Evolutionary conservation across 1,140 invertebrate species (phyloP), one percentile per base, ranked within the genome.

Genomic region (Laodelphax striatellus): DNA sequence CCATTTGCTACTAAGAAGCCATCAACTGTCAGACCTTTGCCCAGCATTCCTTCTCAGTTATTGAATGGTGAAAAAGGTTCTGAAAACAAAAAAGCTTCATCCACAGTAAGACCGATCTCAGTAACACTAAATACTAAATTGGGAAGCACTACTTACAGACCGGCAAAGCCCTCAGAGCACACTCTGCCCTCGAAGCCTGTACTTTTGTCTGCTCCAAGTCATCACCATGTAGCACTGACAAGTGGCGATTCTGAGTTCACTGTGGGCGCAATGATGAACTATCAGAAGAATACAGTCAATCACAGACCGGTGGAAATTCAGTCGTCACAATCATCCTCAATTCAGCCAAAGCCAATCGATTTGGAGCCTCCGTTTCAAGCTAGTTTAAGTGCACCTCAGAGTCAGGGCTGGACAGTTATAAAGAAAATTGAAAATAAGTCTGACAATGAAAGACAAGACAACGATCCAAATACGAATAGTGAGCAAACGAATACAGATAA

Each of bases 341-440:
- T 70, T 70, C 64, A 60, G 69, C 52, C 67, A 71, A 9, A 71
- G 67, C 2, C 71, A 72, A 77, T 80, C 61, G 79, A 82, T 64
- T 85, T 86, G 59, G 80, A 85, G 76, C 83, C 83, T 1, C 84
- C 84, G 0, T 86, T 86, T 61, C 79, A 83, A 10, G 82, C 84
- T 0, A 85, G 83, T 66, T 71, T 81, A 1, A 83, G 79, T 53
- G 73, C 82, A 0, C 73, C 75, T 0, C 74, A 74, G 54, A 41
- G 67, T 69, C 81, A 83, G 64, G 82, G 82, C 21, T 85, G 84
- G 82, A 81, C 77, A 58, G 81, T 85, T 5, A 77, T 85, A 0
- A 74, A 71, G 0, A 69, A 70, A 14, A 72, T 52, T 24, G 38
- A 46, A 11, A 17, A 52, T 2, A 60, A 54, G n/a, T 63, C 54